Percentiles rank a stretch among this genome's conserved stretches.
phyloP scores from a whole-genome alignment of 2,113 vertebrate genomes.

The Cyrtonyx montezumae region DNA sequence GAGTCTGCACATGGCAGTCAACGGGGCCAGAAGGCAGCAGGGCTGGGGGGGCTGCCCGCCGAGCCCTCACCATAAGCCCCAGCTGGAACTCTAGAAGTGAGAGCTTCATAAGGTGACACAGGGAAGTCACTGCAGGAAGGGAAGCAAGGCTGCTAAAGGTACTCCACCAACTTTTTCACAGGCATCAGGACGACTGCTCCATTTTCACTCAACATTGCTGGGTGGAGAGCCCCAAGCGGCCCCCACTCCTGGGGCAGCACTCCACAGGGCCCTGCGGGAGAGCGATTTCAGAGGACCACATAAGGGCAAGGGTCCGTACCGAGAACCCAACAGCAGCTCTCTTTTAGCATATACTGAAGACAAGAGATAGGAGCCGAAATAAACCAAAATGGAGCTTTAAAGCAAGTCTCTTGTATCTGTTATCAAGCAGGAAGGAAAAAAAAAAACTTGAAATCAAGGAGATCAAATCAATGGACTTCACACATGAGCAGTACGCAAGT shows the following conservation, averaged over 20 bases:
- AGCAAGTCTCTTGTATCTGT: neutral
- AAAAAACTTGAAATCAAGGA: neutral
- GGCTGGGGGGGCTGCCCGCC: neutral
- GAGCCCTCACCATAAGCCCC: neutral
- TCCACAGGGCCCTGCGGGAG: too few species aligned
- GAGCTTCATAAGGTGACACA: neutral
- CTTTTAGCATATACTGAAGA: neutral
- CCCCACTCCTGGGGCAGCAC: neutral
- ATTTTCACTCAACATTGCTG: neutral
- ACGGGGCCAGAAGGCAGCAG: too few species aligned
- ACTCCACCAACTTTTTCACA: neutral
- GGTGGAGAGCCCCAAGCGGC: neutral
- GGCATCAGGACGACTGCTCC: neutral
- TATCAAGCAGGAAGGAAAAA: slow-evolving; percentile 10
- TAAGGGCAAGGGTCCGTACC: neutral
- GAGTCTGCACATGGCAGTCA: neutral
- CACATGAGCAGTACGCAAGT: neutral
- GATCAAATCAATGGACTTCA: neutral
- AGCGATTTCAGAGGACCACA: neutral
- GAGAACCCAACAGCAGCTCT: neutral
- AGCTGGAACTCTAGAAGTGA: neutral
- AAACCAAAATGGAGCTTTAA: neutral
- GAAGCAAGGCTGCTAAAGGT: neutral
- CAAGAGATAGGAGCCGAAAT: slow-evolving; percentile 11
- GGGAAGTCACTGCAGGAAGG: neutral